Evolutionary conservation across 2,113 vertebrate species (phyloP), one percentile per base, ranked within the genome.

Genomic region (Rafetus swinhoei): DNA sequence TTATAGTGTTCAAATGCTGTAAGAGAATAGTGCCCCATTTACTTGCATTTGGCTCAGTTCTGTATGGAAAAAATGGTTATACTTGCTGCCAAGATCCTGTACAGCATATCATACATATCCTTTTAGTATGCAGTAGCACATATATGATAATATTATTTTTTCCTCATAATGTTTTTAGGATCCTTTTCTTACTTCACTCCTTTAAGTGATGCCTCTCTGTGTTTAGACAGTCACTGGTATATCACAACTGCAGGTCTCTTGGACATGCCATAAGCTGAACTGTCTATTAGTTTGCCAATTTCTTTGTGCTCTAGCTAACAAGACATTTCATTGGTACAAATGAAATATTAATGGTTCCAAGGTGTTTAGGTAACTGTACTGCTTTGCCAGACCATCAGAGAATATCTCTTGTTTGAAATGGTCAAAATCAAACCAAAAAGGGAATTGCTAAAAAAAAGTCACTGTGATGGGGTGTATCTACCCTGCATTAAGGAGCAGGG

Each of bases 311-410:
- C 80, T 90, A 19, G 45, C 9, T 76, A 25, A 57, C 22, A 32
- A 56, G 16, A 39, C 79, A 91, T 87, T 91, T 92, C 86, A 15
- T 50, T 27, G 21, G 5, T 85, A 76, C 82, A 2, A 12, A 35
- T 95, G 82, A 92, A 88, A 18, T 81, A 79, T 87, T 77, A 62
- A 56, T 35, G 80, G 79, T 84, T 96, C 88, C 84, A 90, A 45
- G 50, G 32, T 52, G 90, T 86, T 19, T 86, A 22, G 76, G 56
- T 52, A 91, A 35, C 7, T 72, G 60, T 12, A 35, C 65, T 35
- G n/a, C 6, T 72, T 74, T 35, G 35, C 4, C 11, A 22, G 29
- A 54, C 8, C 50, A 15, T 0, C 0, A 88, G n/a, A 94, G 60
- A 85, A 93, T 62, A 85, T 69, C 74, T 54, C n/a, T 91, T 72